phyloP scores from a whole-genome alignment of 2,113 vertebrate species.

The Hippocampus comes region DNA sequence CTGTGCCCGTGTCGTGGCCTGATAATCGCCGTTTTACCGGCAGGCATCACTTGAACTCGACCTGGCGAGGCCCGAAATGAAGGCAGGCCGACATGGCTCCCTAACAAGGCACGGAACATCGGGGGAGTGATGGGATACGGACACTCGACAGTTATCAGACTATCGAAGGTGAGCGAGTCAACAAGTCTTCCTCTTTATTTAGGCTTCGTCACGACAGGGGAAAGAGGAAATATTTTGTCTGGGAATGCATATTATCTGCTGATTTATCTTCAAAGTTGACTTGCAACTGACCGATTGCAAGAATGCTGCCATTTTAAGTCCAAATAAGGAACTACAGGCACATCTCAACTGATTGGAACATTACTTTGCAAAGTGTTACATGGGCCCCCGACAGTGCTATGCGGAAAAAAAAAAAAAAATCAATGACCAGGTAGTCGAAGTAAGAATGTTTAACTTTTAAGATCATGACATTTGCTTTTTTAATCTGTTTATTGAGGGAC shows the following conservation, averaged over 20 bases:
- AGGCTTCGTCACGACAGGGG: constrained; percentile 5
- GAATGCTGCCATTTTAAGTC: neutral
- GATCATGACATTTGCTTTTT: neutral
- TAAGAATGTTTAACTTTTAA: neutral
- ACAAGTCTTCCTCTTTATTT: constrained; percentile 32
- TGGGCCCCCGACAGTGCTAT: neutral
- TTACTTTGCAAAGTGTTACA: neutral
- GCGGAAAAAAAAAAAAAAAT: neutral
- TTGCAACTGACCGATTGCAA: neutral
- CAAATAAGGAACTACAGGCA: neutral
- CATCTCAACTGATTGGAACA: constrained; percentile 2
- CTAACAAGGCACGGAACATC: constrained; percentile 28
- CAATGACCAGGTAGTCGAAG: neutral
- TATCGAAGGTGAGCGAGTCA: constrained; percentile 37
- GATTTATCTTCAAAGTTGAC: neutral
- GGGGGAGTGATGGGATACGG: constrained; percentile 28
- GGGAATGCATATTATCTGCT: neutral
- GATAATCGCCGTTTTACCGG: constrained; percentile 58
- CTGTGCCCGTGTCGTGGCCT: constrained; percentile 44
- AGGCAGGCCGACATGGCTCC: constrained; percentile 31
- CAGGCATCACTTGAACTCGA: constrained; percentile 56
- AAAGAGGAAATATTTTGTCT: constrained; percentile 1
- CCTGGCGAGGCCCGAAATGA: constrained; percentile 35
- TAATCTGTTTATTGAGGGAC: neutral
- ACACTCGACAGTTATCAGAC: constrained; percentile 33